phyloP scores from a whole-genome alignment of 92 coral and sea anemone genomes.

The Palythoa heliodiscus region DNA sequence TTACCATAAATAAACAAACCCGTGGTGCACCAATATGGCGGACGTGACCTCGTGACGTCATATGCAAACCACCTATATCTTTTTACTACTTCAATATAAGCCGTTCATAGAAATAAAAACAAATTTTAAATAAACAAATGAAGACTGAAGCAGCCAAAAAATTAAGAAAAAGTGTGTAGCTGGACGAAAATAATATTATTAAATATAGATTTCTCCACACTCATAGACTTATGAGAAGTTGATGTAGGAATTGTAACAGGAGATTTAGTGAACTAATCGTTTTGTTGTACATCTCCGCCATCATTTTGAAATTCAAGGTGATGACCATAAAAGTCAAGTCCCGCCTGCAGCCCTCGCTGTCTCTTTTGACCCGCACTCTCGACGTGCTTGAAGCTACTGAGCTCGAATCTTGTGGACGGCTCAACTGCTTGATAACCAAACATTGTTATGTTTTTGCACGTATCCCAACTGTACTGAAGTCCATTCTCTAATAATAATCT shows the following conservation, averaged over 20 bases:
- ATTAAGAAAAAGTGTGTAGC: too few species aligned
- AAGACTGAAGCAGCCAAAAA: too few species aligned
- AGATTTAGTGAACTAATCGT: neutral
- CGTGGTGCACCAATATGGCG: too few species aligned
- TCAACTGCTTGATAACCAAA: constrained; percentile 27
- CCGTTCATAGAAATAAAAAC: too few species aligned
- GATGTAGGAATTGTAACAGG: neutral
- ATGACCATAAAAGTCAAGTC: neutral
- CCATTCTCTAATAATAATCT: constrained; percentile 25
- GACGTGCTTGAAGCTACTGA: constrained; percentile 26
- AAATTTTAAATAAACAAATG: too few species aligned
- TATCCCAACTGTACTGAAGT: constrained; percentile 32
- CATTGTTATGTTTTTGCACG: constrained; percentile 8
- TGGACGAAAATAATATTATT: too few species aligned
- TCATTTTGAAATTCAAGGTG: neutral
- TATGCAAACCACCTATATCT: too few species aligned
- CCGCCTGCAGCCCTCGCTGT: constrained; percentile 26
- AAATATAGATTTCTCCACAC: too few species aligned
- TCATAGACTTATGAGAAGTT: too few species aligned
- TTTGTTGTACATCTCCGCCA: neutral
- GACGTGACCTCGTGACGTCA: too few species aligned
- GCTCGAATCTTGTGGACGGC: constrained; percentile 36
- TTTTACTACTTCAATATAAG: too few species aligned
- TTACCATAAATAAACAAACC: too few species aligned
- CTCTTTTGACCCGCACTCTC: constrained; percentile 32